Evolutionary conservation across 1,140 invertebrate species (phyloP).

Genomic region (Teleogryllus occipitalis): DNA sequence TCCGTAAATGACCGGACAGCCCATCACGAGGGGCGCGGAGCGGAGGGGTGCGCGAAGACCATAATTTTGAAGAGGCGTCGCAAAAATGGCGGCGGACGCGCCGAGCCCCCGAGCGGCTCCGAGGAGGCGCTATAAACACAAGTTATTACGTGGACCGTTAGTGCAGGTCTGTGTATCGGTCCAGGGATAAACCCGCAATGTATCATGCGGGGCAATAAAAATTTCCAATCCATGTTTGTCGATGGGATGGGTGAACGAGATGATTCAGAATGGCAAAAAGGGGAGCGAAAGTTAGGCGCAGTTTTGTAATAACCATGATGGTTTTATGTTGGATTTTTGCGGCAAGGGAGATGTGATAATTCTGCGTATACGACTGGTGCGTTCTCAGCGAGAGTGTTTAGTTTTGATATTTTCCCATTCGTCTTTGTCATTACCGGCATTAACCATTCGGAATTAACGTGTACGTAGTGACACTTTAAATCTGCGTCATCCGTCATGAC

Average conservation of each 20-base stretch:
- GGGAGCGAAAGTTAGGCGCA: background rate
- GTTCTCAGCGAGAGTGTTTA: background rate
- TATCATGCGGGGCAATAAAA: background rate
- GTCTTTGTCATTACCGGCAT: background rate
- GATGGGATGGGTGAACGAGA: background rate
- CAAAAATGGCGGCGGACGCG: background rate
- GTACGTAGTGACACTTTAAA: background rate
- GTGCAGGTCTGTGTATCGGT: background rate
- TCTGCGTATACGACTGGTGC: background rate
- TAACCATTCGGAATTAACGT: background rate
- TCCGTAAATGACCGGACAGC: too few relatives aligned
- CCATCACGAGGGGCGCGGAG: too few relatives aligned
- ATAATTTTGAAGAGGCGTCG: background rate
- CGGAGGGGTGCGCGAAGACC: background rate
- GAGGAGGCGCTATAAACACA: background rate
- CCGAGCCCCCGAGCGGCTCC: background rate
- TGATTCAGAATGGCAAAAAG: background rate
- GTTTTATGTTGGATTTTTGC: conserved; percentile 1
- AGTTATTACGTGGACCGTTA: background rate
- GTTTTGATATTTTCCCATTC: background rate
- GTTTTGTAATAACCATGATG: conserved; percentile 1
- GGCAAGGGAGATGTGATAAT: background rate
- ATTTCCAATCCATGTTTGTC: background rate
- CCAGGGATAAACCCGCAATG: background rate
- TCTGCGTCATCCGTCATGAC: background rate